Evolutionary conservation across 2,888 invertebrate species (phyloP), one percentile per base, ranked within the genome.

Genomic region (Eristalis pertinax): DNA sequence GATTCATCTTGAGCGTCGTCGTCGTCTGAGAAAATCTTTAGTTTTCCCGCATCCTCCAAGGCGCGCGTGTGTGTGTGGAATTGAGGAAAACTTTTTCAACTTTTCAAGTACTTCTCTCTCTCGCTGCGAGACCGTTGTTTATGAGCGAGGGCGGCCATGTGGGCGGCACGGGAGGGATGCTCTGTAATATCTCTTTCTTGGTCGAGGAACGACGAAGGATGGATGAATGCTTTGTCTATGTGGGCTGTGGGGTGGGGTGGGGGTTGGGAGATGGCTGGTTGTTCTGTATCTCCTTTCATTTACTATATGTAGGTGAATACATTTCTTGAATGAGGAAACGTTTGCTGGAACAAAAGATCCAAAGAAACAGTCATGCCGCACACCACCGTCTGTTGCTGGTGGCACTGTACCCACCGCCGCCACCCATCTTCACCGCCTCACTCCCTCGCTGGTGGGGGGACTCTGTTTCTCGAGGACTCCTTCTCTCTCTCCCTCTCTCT

Each of bases 271-370:
- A 1, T 58, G 0, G 15, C 74, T 69, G 50, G 15, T n/a, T 26
- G 63, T 24, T 69, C 32, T 70, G 62, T 60, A 60, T 60, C 60
- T 60, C 60, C 19, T 50, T 19, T 50, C 50, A 19, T 60, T 24
- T 26, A 60, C 69, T 76, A 24, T 75, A 70, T 64, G 69, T 75
- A 82, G 70, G 65, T 72, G 76, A 72, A 70, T 76, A 82, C 60
- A 76, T 69, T 82, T 60, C 70, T 24, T 82, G 82, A 82, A 82
- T 82, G 76, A 82, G 82, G 82, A 82, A 82, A 82, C 82, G 82
- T 82, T 82, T 76, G 75, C 13, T 67, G 67, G 65, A 76, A 82
- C 82, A 82, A 82, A 82, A 76, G 82, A 67, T 24, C 76, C 41
- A 64, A 82, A 76, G 70, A 70, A 82, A 82, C 60, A 60, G 70